Evolutionary conservation across 2,113 vertebrate genomes (phyloP).

Genomic region (Kryptolebias marmoratus): DNA sequence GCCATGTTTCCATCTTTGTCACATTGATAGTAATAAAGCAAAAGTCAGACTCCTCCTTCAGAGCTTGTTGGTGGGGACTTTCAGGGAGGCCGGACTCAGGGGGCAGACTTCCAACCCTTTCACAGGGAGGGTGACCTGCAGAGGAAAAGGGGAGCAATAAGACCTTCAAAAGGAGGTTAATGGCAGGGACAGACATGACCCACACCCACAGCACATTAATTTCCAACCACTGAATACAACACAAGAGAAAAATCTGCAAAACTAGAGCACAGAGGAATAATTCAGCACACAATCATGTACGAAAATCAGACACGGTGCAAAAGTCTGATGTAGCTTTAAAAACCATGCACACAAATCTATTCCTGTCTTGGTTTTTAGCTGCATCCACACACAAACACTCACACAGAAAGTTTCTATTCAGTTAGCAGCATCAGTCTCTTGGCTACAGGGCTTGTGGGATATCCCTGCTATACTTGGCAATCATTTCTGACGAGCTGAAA

Average conservation of each 20-base stretch:
- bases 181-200: conserved; percentile 28
- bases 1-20: background rate
- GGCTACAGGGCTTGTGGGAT: conserved; percentile 82
- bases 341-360: background rate
- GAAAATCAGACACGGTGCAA: background rate
- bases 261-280: background rate
- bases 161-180: conserved; percentile 59
- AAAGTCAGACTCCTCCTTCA: background rate
- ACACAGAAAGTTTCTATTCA: conserved; percentile 73
- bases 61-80: conserved; percentile 28
- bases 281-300: background rate
- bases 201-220: conserved; percentile 4
- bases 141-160: conserved; percentile 46
- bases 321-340: background rate
- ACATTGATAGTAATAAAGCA: background rate
- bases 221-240: conserved; percentile 23
- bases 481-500: conserved; percentile 74
- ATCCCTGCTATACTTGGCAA: conserved; percentile 76
- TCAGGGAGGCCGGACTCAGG: conserved; percentile 25
- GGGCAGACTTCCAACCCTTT: conserved; percentile 64
- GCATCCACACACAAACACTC: conserved; percentile 23
- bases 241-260: conserved; percentile 4
- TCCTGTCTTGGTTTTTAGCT: conserved; percentile 15
- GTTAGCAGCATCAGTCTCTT: conserved; percentile 69
- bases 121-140: conserved; percentile 48